Base-by-base conservation (phyloP, 2,888 invertebrate species). In the Leptodirus hochenwartii region DNA sequence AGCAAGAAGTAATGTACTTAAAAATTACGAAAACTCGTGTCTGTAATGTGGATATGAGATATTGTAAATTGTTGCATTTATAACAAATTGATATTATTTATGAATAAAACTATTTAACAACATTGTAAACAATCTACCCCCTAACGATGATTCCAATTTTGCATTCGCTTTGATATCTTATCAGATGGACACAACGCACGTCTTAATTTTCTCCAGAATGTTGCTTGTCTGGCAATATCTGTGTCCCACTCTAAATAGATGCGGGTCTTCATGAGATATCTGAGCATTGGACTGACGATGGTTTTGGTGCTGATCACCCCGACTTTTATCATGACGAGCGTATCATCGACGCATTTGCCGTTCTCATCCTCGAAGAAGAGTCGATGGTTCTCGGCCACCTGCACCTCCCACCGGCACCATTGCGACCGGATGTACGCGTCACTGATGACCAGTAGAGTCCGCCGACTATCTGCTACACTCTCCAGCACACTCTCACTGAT, bases 391-490 rank as follows among this genome's bases (percentile, higher is more conserved):
- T 74, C 69, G 0, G 73, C 73, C 13, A 74, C 55, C 40, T 71
- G 69, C 8, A 72, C 68, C 44, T 77, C 77, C 65, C 73, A 69
- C 22, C 69, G 56, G 44, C 72, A 72, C 78, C 78, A 79, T 33
- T 75, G 71, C 15, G 74, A 72, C 41, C 66, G 64, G 1, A 72
- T 66, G 47, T 75, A 78, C 39, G 63, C 60, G 41, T 70, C 66
- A 32, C 75, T 75, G 26, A 79, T 59, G 6, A 78, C 54, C 30
- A 78, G 51, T 32, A 79, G 56, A 9, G 74, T 65, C 43, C 66
- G 68, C 34, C 66, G 62, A 45, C 73, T 70, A 31, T 64, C 60
- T 16, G 66, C 64, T 34, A 79, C 66, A 44, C 70, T 65, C 20
- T 59, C 62, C 35, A 69, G 53, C 20, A 79, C 67, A 27, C 69